A percentile compares a stretch with the other conserved stretches of the same genome.
Conservation (phyloP, 2,888 invertebrate species). For the Diaprepes abbreviatus region DNA sequence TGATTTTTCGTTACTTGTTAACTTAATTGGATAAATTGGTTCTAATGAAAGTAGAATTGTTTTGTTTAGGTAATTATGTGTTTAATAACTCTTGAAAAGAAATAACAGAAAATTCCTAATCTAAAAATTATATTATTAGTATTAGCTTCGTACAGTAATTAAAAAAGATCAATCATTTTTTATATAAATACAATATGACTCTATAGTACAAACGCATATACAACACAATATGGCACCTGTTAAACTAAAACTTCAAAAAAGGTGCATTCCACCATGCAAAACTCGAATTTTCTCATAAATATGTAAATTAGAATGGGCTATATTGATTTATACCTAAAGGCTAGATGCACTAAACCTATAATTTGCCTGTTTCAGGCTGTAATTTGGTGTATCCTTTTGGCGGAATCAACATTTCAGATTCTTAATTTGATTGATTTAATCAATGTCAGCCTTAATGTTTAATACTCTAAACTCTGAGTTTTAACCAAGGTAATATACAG, state of each 20-base stretch:
- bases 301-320: constrained; percentile 57
- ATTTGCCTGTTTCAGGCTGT: constrained; percentile 55
- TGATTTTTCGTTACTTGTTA: no score
- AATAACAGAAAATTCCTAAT: no score
- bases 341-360: constrained; percentile 52
- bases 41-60: no score
- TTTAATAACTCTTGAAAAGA: no score
- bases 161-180: no score
- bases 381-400: constrained; percentile 51
- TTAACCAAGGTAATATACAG: background rate
- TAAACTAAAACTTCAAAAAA: constrained; percentile 33
- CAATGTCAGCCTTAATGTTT: constrained; percentile 21
- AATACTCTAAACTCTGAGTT: background rate
- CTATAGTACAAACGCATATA: background rate
- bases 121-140: no score
- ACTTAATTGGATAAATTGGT: no score
- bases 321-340: constrained; percentile 54
- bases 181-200: background rate
- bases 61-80: no score
- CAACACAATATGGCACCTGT: constrained; percentile 40
- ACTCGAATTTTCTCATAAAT: constrained; percentile 53
- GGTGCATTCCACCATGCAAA: constrained; percentile 43
- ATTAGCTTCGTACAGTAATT: no score
- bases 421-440: constrained; percentile 28
- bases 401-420: constrained; percentile 41